Percentiles rank a stretch among this genome's conserved stretches.
phyloP scores from a whole-genome alignment of 2,113 vertebrate species.

The Perccottus glenii region DNA sequence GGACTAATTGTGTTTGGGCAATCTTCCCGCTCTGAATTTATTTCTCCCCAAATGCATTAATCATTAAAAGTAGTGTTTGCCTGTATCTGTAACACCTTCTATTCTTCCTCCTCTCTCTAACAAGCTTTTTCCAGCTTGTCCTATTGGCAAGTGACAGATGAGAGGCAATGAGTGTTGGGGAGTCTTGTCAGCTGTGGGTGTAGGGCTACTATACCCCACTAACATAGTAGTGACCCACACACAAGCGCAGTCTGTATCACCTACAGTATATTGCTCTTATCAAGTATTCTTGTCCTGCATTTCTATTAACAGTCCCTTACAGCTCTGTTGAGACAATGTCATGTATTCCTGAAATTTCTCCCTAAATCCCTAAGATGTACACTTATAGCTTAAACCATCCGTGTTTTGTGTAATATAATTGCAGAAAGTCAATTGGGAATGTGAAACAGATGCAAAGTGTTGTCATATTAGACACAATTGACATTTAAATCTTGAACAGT shows the following conservation, averaged over 20 bases:
- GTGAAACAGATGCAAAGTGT: constrained; percentile 3
- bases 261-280: constrained; percentile 26
- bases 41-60: constrained; percentile 77
- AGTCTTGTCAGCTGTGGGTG: constrained; percentile 39
- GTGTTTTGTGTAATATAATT: not conserved
- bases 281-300: constrained; percentile 15
- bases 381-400: constrained; percentile 2
- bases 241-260: too few species aligned
- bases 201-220: not conserved
- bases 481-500: constrained; percentile 22
- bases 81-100: constrained; percentile 57
- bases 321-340: constrained; percentile 16
- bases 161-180: constrained; percentile 56
- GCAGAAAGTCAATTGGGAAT: not conserved
- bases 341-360: constrained; percentile 30
- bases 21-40: constrained; percentile 78
- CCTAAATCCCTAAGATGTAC: constrained; percentile 20
- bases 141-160: constrained; percentile 64
- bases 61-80: constrained; percentile 76
- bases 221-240: not conserved
- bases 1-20: constrained; percentile 80
- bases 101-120: constrained; percentile 22
- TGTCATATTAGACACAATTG: constrained; percentile 24
- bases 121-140: constrained; percentile 50
- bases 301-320: not conserved